A percentile compares a stretch with the other conserved stretches of the same genome.
Conservation (phyloP, 1,140 invertebrate species). For the Drosophila sucinea region DNA sequence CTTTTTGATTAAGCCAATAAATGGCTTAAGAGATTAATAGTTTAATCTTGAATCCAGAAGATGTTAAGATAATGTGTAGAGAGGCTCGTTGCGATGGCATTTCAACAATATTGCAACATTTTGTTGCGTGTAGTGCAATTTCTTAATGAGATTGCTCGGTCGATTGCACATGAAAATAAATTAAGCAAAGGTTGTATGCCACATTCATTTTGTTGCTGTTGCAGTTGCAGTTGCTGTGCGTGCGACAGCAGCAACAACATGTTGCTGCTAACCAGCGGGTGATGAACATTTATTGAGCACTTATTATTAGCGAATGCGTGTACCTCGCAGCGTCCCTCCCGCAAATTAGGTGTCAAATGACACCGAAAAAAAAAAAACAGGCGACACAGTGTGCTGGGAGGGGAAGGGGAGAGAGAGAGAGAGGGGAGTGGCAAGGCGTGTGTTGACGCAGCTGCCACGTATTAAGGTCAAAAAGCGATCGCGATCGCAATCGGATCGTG, state of each 20-base stretch:
- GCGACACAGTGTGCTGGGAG: neutral
- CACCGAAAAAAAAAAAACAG: neutral
- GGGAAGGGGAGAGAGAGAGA: neutral
- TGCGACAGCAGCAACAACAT: no score
- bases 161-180: neutral
- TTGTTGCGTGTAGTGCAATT: slow-evolving; percentile 4
- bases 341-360: slow-evolving; percentile 2
- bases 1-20: no score
- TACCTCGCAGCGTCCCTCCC: slow-evolving; percentile 8
- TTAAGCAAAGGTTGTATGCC: neutral
- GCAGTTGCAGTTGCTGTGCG: no score
- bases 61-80: no score
- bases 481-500: slow-evolving; percentile 77
- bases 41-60: no score
- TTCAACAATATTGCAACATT: neutral
- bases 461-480: slow-evolving; percentile 82
- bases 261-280: neutral
- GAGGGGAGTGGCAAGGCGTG: slow-evolving; percentile 14
- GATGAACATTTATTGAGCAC: slow-evolving; percentile 11
- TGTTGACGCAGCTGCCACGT: slow-evolving; percentile 79
- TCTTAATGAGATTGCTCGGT: neutral
- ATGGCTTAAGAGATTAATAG: no score
- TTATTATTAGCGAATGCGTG: slow-evolving; percentile 6
- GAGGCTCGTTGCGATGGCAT: neutral
- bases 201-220: neutral